These are phyloP conservation scores for Lingula anatina DNA, from an alignment of 2,888 invertebrate genomes.

Conservation along the genomic window DNA sequence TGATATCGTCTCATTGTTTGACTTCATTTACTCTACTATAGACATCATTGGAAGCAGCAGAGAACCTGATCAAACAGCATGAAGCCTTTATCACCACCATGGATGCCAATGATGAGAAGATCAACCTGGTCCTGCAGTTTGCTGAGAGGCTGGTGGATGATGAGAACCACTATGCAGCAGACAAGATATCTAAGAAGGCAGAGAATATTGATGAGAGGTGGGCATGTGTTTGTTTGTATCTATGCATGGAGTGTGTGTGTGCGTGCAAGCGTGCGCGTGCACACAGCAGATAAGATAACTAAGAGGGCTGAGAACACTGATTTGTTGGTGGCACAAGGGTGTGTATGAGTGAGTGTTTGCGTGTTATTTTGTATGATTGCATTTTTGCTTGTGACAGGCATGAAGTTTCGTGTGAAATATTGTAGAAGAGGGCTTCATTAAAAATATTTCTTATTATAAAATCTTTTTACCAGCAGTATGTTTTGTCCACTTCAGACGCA, in stretches of 20 bases:
- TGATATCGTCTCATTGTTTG: too few species aligned
- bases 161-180: slow-evolving; percentile 91
- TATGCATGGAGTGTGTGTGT: too few species aligned
- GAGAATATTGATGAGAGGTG: slow-evolving; percentile 83
- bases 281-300: neutral
- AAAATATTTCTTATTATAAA: neutral
- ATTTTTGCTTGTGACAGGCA: neutral
- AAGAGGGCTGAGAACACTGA: neutral
- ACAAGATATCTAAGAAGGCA: slow-evolving; percentile 93
- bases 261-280: too few species aligned
- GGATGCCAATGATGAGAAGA: slow-evolving; percentile 99
- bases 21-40: too few species aligned
- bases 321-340: neutral
- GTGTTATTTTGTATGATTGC: neutral
- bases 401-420: neutral
- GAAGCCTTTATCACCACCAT: slow-evolving; percentile 98
- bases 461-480: neutral
- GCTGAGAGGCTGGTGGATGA: slow-evolving; percentile 79
- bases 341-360: neutral
- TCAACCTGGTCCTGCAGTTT: slow-evolving; percentile 92
- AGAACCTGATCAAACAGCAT: slow-evolving; percentile 93
- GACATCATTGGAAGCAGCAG: slow-evolving; percentile 90
- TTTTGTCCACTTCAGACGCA: slow-evolving; percentile 56
- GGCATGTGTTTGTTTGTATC: too few species aligned
- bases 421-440: neutral